Conservation (phyloP, 2,888 invertebrate species). For the Amphipoea lucens region DNA sequence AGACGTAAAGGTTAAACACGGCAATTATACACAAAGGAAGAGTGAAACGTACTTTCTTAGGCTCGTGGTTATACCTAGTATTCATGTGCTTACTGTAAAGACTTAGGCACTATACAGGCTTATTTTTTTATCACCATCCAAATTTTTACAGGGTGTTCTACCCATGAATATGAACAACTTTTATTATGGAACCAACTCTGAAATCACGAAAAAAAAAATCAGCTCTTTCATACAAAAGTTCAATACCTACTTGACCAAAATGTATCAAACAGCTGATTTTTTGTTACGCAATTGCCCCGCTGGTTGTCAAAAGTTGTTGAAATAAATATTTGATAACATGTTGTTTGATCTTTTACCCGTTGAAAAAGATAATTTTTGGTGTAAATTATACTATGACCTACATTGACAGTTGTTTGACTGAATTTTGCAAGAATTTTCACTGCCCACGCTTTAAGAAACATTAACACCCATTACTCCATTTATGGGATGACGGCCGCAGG, state of each 20-base stretch:
- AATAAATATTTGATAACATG: neutral
- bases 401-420: conserved; percentile 17
- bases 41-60: conserved; percentile 56
- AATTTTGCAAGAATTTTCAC: conserved; percentile 51
- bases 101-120: neutral
- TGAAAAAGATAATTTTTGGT: neutral
- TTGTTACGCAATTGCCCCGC: too few species aligned
- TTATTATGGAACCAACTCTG: too few species aligned
- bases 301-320: neutral
- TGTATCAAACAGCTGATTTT: too few species aligned
- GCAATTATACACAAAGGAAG: conserved; percentile 54
- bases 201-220: too few species aligned
- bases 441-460: conserved; percentile 28
- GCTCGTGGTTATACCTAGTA: neutral
- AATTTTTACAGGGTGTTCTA: too few species aligned
- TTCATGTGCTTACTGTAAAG: neutral
- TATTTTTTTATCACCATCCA: too few species aligned
- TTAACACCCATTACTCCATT: conserved; percentile 44
- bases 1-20: conserved; percentile 51
- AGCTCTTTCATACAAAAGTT: too few species aligned
- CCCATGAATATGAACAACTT: too few species aligned
- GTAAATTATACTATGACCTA: conserved; percentile 17
- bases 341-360: neutral
- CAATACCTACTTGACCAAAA: too few species aligned
- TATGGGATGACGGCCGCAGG: conserved; percentile 34